Percentiles rank a stretch among this genome's conserved stretches.
phyloP scores from a whole-genome alignment of 2,888 invertebrate species.

The Synergus umbraculus region DNA sequence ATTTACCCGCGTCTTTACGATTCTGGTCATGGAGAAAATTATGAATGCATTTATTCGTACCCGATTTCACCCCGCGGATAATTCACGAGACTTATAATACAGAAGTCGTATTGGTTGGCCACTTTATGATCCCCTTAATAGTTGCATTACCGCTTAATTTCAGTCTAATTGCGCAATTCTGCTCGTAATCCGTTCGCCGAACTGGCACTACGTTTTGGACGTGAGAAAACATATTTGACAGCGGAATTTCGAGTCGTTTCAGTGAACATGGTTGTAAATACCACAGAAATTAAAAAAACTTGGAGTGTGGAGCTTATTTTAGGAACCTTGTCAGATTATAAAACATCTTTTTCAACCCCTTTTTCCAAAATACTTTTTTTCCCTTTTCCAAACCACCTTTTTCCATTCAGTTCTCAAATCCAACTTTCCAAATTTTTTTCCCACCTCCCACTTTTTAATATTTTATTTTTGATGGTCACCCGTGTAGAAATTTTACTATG shows the following conservation, averaged over 20 bases:
- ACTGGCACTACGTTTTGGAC: constrained; percentile 12
- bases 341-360: too few species aligned
- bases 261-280: neutral
- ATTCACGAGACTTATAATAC: neutral
- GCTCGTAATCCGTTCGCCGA: constrained; percentile 27
- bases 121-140: constrained; percentile 18
- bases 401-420: too few species aligned
- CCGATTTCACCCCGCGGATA: neutral
- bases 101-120: neutral
- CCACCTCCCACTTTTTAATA: too few species aligned
- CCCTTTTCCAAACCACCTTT: too few species aligned
- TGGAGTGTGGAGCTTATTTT: neutral
- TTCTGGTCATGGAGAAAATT: neutral
- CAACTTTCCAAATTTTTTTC: too few species aligned
- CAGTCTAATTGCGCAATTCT: constrained; percentile 30
- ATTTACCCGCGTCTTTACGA: neutral
- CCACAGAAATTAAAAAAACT: neutral
- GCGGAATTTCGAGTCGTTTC: neutral
- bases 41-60: constrained; percentile 8
- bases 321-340: neutral
- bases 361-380: too few species aligned
- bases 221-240: constrained; percentile 16
- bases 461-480: too few species aligned
- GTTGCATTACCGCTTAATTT: constrained; percentile 24
- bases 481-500: too few species aligned